These are phyloP conservation scores for Gambusia holbrooki DNA, from an alignment of 2,113 vertebrate genomes.

Conservation along the genomic window DNA sequence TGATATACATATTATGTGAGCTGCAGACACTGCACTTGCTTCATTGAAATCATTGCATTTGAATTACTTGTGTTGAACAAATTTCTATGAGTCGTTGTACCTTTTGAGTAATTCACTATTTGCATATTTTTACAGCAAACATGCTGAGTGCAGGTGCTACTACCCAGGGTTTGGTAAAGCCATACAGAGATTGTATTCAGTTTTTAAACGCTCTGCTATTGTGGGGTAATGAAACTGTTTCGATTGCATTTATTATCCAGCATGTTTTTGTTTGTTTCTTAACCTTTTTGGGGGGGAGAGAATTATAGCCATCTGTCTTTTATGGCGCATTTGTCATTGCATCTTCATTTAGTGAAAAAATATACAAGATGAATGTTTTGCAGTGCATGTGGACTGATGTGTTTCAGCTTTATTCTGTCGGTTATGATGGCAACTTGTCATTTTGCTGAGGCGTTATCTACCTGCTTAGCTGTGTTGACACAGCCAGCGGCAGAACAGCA, in stretches of 20 bases:
- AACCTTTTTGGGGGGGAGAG: no score
- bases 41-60: background rate
- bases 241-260: background rate
- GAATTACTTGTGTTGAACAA: background rate
- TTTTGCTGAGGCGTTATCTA: background rate
- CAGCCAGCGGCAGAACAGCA: background rate
- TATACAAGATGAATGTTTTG: background rate
- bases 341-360: background rate
- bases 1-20: no score
- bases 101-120: background rate
- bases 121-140: background rate
- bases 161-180: background rate
- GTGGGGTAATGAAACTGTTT: background rate
- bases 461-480: background rate
- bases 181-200: background rate
- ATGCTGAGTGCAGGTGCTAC: background rate
- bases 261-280: background rate
- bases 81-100: background rate
- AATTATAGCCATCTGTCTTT: no score
- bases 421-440: background rate
- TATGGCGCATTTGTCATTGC: no score
- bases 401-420: background rate
- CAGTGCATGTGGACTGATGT: background rate
- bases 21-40: no score
- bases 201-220: background rate